Evolutionary conservation across 35 echinoderm and acorn worm genomes (phyloP).

Genomic region (Hemicentrotus pulcherrimus): DNA sequence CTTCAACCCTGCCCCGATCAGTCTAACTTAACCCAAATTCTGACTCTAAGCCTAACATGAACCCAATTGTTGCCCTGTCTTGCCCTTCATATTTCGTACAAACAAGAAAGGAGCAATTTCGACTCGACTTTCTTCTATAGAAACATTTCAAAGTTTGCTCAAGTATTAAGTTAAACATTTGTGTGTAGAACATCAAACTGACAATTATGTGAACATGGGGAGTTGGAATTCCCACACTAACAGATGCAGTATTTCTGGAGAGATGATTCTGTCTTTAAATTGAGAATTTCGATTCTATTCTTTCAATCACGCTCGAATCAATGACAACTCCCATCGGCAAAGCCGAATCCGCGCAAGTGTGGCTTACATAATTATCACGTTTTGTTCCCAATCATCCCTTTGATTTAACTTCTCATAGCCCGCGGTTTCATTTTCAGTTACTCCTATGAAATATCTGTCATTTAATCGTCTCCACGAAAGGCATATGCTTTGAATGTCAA

Average conservation of each 20-base stretch:
- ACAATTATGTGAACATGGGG: neutral
- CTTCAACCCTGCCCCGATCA: no score
- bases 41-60: no score
- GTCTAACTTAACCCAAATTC: no score
- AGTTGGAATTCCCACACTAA: neutral
- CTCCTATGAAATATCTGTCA: neutral
- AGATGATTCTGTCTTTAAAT: constrained; percentile 2
- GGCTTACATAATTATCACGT: constrained; percentile 18
- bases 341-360: neutral
- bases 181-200: neutral
- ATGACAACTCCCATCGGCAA: neutral
- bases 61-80: no score
- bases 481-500: neutral
- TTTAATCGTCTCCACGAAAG: neutral
- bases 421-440: neutral
- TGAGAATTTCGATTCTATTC: neutral
- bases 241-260: neutral
- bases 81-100: no score
- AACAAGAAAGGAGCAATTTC: no score
- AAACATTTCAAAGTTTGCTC: neutral
- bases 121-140: neutral
- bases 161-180: neutral
- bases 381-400: neutral
- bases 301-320: neutral
- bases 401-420: neutral